Conservation (phyloP, 2,113 vertebrate genomes). For the Sphaerodactylus townsendi region DNA sequence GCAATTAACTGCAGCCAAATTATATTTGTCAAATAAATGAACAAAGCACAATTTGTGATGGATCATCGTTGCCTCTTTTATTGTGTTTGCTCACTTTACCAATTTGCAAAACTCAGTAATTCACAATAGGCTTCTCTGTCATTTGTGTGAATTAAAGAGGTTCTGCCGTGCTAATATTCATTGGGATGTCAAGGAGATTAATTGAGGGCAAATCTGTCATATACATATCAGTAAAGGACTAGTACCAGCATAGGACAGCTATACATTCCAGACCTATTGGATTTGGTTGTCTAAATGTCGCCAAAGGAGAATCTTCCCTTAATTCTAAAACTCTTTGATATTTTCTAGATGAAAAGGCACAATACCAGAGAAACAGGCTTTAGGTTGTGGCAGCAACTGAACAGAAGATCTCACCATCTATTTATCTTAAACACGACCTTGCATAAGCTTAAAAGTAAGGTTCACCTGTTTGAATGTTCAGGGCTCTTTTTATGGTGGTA, state of each 20-base stretch:
- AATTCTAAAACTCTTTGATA: not conserved
- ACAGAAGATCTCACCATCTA: not conserved
- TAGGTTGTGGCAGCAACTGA: not conserved
- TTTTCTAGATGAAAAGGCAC: not conserved
- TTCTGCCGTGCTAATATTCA: constrained; percentile 2
- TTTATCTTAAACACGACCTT: not conserved
- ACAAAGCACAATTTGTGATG: constrained; percentile 12
- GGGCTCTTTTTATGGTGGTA: no score
- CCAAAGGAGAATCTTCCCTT: not conserved
- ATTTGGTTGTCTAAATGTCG: not conserved
- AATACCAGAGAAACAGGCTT: not conserved
- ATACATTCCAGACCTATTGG: not conserved
- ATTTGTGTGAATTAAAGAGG: not conserved
- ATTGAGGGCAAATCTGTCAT: not conserved
- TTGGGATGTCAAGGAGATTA: constrained; percentile 1
- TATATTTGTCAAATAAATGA: constrained; percentile 23
- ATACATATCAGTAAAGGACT: no score
- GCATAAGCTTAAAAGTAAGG: not conserved
- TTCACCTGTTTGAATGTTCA: no score
- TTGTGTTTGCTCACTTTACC: constrained; percentile 10
- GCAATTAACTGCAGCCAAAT: constrained; percentile 7
- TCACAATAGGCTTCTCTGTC: constrained; percentile 1
- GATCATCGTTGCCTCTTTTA: constrained; percentile 10
- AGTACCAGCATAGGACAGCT: no score
- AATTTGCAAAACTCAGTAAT: constrained; percentile 15